phyloP scores from a whole-genome alignment of 2,113 vertebrate genomes.

The Alectura lathami region DNA sequence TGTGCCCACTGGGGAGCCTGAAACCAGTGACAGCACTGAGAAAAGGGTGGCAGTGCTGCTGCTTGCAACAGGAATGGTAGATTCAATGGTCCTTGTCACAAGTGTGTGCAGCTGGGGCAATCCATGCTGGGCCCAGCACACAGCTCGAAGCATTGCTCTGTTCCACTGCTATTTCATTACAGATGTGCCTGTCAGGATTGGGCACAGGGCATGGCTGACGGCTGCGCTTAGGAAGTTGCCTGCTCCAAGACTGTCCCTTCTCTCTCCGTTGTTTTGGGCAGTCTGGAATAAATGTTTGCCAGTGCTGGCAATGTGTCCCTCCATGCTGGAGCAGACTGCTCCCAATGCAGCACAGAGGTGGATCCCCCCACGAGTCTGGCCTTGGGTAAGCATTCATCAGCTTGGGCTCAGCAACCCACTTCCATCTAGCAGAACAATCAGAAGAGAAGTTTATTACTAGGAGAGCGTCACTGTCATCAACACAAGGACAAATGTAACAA shows the following conservation, averaged over 20 bases:
- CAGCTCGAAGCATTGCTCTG: neutral
- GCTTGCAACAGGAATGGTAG: neutral
- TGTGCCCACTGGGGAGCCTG: too few species aligned
- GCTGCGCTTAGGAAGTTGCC: neutral
- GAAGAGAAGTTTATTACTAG: neutral
- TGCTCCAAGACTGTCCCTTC: neutral
- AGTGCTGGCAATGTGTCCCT: neutral
- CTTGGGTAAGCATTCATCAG: neutral
- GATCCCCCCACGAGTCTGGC: neutral
- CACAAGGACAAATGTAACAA: neutral
- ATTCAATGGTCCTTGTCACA: neutral
- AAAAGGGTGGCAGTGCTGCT: neutral
- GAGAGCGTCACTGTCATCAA: neutral
- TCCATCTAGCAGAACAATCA: neutral
- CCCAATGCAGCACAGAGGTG: neutral
- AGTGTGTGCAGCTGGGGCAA: fast-evolving
- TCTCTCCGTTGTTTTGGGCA: neutral
- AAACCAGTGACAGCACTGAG: too few species aligned
- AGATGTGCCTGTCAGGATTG: neutral
- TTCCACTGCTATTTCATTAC: neutral
- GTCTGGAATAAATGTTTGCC: neutral
- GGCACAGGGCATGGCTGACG: neutral
- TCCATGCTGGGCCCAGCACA: neutral
- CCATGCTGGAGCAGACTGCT: neutral
- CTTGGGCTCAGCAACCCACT: neutral